phyloP scores from a whole-genome alignment of 2,888 invertebrate species.

The Ornithoptera priamus region DNA sequence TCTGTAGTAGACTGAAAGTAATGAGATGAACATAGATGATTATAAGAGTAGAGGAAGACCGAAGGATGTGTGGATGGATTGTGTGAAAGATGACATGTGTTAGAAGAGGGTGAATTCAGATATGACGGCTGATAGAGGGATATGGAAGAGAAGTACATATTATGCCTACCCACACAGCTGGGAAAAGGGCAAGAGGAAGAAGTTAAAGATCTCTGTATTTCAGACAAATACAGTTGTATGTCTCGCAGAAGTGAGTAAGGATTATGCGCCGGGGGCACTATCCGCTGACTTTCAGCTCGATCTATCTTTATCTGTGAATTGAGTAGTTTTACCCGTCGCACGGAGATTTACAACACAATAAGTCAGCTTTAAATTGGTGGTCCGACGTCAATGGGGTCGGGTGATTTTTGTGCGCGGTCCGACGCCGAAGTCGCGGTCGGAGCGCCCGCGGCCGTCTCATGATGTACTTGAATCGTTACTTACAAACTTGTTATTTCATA shows the following conservation, averaged over 20 bases:
- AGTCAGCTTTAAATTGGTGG: constrained; percentile 37
- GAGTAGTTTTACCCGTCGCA: constrained; percentile 38
- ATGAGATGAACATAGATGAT: no score
- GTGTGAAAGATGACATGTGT: no score
- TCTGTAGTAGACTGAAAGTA: no score
- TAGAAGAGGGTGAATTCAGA: no score
- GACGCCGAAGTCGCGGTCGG: constrained; percentile 45
- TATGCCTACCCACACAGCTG: no score
- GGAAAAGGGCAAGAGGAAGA: no score
- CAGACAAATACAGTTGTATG: constrained; percentile 2
- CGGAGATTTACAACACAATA: constrained; percentile 34
- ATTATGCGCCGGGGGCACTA: constrained; percentile 35
- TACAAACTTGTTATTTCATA: constrained; percentile 25
- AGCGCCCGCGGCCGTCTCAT: constrained; percentile 47
- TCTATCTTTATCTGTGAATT: constrained; percentile 39
- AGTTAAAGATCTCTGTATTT: background rate
- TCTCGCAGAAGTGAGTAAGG: constrained; percentile 14
- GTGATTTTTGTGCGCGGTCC: constrained; percentile 48
- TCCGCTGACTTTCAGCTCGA: constrained; percentile 35
- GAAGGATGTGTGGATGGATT: no score
- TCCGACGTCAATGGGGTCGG: constrained; percentile 31
- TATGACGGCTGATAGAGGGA: no score
- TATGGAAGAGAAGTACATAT: no score
- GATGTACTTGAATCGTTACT: constrained; percentile 46
- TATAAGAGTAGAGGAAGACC: no score